Base-by-base conservation (phyloP, 2,888 invertebrate genomes). In the Sarcophaga subvicina region DNA sequence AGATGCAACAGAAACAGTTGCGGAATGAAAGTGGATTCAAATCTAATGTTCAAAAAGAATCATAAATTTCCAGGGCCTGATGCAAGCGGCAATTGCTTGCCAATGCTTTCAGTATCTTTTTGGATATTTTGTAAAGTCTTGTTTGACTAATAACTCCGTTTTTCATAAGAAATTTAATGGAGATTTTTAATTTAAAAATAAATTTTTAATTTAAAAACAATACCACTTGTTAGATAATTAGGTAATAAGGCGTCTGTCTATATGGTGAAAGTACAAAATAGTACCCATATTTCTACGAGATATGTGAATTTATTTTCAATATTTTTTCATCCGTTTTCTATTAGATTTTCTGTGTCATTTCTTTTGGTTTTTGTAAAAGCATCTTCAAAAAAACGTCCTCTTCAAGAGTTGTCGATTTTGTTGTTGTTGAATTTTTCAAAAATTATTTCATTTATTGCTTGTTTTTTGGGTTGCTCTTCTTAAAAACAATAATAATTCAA, bases 351-450 rank as follows among this genome's bases (percentile, higher is more conserved):
- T 67, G 67, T 60, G 17, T 45, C 45, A 25, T 60, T 60, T 47
- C 5, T 60, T 37, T 37, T 37, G 37, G 8, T 10, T 37, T 37
- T 47, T 0, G 4, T 10, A 20, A 47, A 75, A 75, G 3, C 4
- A 27, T 27, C 27, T 27, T 27, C 27, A 49, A 10, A 66, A 54
- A 54, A 77, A 77, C 5, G 45, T 54, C 17, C 17, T 37, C 47
- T 71, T 79, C 27, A 54, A 70, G 22, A 79, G 54, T 49, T 70
- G 10, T 79, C 63, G n/a, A 70, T n/a, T n/a, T n/a, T n/a, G n/a
- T n/a, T n/a, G n/a, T n/a, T n/a, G n/a, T n/a, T n/a, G 63, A 49
- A 4, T 14, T 64, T 17, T 71, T 64, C 12, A 69, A 27, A 69
- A 54, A 14, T 54, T 54, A 4, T 17, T 54, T 17, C 54, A 54